Base-by-base conservation (phyloP, 1,140 invertebrate genomes). In the Limonius californicus region DNA sequence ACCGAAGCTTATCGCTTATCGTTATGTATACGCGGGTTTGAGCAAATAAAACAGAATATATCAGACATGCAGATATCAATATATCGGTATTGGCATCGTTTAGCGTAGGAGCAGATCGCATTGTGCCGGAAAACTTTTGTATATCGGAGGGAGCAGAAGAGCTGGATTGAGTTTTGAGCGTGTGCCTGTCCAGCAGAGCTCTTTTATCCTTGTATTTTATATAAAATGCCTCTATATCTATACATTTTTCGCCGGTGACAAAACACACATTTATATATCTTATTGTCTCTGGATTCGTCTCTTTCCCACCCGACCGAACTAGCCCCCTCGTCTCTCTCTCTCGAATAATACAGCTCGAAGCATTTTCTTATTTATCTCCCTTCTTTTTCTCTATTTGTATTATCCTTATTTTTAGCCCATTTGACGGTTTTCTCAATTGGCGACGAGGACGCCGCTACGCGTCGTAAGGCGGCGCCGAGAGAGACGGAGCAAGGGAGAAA, bases 251-350 rank as follows among this genome's bases (percentile, higher is more conserved):
- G n/a, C n/a, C 42, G 42, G 42, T 45, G 42, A 45, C 42, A 45
- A 45, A 45, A 45, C 42, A 45, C 42, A 45, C 42, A 45, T 45
- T 45, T 45, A 45, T 45, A 45, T 45, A 45, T 45, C 42, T 45
- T 45, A 45, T 45, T 45, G 42, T 45, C 16, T 45, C 2, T 4
- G 16, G 2, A 18, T 45, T 45, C 14, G 2, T 45, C 42, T 45
- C 42, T 12, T 12, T 45, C 2, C 42, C 42, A 45, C 23, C 3
- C 23, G 23, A 4, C 9, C 23, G 3, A 27, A 27, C 3, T 27
- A 27, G 9, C 23, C 3, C 9, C 9, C 9, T 27, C 23, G 3
- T 9, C 23, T 39, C n/a, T 39, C 35, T n/a, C n/a, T 39, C 8
- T 12, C 35, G n/a, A 14, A 39, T 39, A 39, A 12, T 39, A 12